phyloP scores from a whole-genome alignment of 1,140 invertebrate species.

The Papilio polyxenes region DNA sequence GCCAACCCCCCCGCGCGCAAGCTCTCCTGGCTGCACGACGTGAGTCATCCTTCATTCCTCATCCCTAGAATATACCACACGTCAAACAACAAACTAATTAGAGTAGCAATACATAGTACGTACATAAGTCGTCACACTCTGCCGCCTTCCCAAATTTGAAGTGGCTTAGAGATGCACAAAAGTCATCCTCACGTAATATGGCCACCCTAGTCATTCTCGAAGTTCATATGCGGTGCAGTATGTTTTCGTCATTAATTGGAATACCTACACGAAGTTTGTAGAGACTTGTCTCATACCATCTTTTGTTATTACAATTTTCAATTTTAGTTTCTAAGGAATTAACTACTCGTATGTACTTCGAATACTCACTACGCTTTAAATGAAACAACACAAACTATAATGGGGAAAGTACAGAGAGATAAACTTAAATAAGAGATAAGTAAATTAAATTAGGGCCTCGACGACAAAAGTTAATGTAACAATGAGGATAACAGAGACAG shows the following conservation, averaged over 20 bases:
- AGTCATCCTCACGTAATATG: not conserved
- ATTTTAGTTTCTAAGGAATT: too few species aligned
- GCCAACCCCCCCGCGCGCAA: conserved; percentile 92
- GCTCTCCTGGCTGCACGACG: conserved; percentile 93
- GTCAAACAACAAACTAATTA: not conserved
- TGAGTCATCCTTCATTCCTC: conserved; percentile 79
- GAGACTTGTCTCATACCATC: not conserved
- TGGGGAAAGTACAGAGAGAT: not conserved
- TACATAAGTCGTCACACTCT: not conserved
- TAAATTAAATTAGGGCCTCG: not conserved
- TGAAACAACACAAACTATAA: not conserved
- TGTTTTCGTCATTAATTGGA: not conserved
- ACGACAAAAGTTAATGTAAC: conserved; percentile 1
- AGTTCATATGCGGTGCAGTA: not conserved
- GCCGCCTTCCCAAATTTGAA: not conserved
- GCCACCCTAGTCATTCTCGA: not conserved
- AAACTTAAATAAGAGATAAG: conserved; percentile 11
- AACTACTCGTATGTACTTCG: too few species aligned
- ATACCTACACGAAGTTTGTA: not conserved
- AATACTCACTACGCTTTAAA: too few species aligned
- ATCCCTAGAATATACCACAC: not conserved
- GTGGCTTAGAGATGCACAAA: not conserved
- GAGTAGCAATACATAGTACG: not conserved
- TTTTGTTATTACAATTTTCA: too few species aligned
- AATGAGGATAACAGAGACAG: not conserved